Evolutionary conservation across 2,888 invertebrate species (phyloP).

Genomic region (Parapristionchus giblindavisi): DNA sequence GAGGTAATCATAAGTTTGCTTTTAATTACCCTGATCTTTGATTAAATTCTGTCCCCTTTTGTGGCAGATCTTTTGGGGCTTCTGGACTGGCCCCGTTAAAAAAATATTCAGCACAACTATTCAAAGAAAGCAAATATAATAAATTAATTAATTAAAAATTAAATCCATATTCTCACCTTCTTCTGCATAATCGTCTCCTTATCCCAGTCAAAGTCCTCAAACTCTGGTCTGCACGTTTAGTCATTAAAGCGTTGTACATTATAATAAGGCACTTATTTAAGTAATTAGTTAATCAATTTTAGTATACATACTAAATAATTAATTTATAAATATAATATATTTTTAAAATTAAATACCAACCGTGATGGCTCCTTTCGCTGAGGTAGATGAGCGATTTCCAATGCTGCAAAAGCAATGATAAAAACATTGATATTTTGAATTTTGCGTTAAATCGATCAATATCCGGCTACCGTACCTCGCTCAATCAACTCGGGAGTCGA

Average conservation of each 20-base stretch:
- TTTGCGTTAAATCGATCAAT: not conserved
- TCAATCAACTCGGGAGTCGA: slow-evolving; percentile 28
- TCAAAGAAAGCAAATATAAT: not conserved
- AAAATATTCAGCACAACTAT: not conserved
- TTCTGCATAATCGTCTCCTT: not conserved
- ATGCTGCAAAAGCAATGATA: slow-evolving; percentile 4
- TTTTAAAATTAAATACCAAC: too few relatives aligned
- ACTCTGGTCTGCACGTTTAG: too few relatives aligned
- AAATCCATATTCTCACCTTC: not conserved
- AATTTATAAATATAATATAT: too few relatives aligned
- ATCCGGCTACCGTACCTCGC: slow-evolving; percentile 24
- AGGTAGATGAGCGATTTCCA: slow-evolving; percentile 24
- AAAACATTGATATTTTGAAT: too few relatives aligned
- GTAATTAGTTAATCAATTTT: too few relatives aligned
- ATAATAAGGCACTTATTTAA: too few relatives aligned
- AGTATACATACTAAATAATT: too few relatives aligned
- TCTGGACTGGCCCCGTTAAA: not conserved
- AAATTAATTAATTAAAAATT: not conserved
- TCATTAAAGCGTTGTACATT: too few relatives aligned
- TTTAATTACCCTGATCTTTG: too few relatives aligned
- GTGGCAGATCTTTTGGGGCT: not conserved
- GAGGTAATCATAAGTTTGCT: too few relatives aligned
- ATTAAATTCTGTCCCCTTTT: too few relatives aligned
- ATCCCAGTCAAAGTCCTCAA: too few relatives aligned
- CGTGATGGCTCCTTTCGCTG: not conserved